Evolutionary conservation across 2,888 invertebrate species (phyloP).

Genomic region (Carterocephalus palaemon): DNA sequence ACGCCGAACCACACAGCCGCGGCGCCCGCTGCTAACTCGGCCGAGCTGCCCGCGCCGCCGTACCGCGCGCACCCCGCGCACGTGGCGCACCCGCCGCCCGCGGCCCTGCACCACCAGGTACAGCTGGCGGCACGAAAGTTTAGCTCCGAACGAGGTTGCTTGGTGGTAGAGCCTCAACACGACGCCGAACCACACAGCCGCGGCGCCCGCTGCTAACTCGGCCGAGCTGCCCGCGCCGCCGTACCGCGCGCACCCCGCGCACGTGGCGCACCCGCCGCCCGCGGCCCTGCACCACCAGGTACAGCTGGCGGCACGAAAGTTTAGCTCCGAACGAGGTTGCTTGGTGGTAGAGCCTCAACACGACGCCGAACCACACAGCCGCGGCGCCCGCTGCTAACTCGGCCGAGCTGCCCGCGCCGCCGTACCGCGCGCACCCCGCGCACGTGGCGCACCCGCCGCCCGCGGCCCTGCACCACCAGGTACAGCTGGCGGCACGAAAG

Average conservation of each 20-base stretch:
- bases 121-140: too few species aligned
- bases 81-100: constrained; percentile 25
- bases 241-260: constrained; percentile 1
- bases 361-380: constrained; percentile 29
- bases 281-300: constrained; percentile 36
- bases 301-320: too few species aligned
- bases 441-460: constrained; percentile 25
- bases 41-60: constrained; percentile 17
- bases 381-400: constrained; percentile 34
- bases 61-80: background rate
- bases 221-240: constrained; percentile 18
- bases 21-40: constrained; percentile 30
- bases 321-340: background rate
- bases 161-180: too few species aligned
- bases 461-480: constrained; percentile 35
- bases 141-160: background rate
- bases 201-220: constrained; percentile 33
- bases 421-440: background rate
- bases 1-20: constrained; percentile 34
- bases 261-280: constrained; percentile 25
- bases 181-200: constrained; percentile 31
- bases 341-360: too few species aligned
- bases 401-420: constrained; percentile 19
- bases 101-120: constrained; percentile 35
- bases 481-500: constrained; percentile 4